Conservation (phyloP, 2,113 vertebrate species). For the Podilymbus podiceps region DNA sequence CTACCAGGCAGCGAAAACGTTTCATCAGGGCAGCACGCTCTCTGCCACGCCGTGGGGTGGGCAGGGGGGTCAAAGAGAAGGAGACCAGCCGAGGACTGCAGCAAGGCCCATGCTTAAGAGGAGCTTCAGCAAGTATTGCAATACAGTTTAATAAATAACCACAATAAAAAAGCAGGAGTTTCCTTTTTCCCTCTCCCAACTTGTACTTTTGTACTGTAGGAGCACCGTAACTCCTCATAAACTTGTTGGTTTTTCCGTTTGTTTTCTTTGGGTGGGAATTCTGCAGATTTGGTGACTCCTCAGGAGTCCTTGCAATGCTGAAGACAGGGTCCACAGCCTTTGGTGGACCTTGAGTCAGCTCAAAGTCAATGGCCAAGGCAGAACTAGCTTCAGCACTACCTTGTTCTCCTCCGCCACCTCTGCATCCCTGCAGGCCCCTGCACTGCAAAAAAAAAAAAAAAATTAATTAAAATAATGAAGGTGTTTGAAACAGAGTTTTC, state of each 20-base stretch:
- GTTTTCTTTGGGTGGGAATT: not conserved
- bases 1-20: not conserved
- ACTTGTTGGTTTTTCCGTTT: not conserved
- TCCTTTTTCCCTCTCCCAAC: not conserved
- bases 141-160: not conserved
- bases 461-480: not conserved
- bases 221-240: not conserved
- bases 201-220: not conserved
- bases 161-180: not conserved
- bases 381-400: not conserved
- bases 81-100: not conserved
- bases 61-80: not conserved
- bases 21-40: not conserved
- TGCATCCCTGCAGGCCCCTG: not conserved
- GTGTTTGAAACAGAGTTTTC: not conserved
- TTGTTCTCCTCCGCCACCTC: not conserved
- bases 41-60: rapidly evolving
- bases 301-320: rapidly evolving
- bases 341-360: not conserved
- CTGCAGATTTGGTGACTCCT: not conserved
- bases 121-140: not conserved
- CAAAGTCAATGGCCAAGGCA: not conserved
- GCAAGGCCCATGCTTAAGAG: not conserved
- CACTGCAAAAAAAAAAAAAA: too few relatives aligned
- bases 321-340: not conserved